These are phyloP conservation scores for Diorhabda elongata DNA, from an alignment of 1,140 invertebrate genomes.

Conservation along the genomic window DNA sequence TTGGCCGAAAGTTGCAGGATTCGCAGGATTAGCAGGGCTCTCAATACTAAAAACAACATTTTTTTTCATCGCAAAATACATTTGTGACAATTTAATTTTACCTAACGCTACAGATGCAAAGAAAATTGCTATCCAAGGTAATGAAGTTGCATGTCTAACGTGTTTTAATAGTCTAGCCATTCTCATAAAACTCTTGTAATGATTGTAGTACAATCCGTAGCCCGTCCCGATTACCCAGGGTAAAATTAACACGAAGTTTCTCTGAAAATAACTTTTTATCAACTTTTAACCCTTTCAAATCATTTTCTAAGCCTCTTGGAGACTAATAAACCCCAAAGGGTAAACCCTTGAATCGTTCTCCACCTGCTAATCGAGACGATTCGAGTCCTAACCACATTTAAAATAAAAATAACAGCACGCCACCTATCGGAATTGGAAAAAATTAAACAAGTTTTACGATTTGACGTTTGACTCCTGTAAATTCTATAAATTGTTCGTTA, in stretches of 20 bases:
- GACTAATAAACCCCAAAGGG: too few species aligned
- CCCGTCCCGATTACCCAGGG: conserved; percentile 26
- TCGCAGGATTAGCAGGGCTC: conserved; percentile 28
- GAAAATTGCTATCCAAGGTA: conserved; percentile 30
- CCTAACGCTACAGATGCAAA: conserved; percentile 25
- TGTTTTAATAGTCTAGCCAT: conserved; percentile 26
- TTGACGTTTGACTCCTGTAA: too few species aligned
- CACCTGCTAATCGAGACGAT: too few species aligned
- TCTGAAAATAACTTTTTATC: conserved; percentile 14
- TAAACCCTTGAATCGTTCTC: too few species aligned
- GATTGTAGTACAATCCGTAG: conserved; percentile 31
- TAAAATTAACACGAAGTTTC: conserved; percentile 28
- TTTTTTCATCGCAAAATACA: background rate
- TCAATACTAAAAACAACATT: conserved; percentile 26
- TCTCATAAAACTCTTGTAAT: conserved; percentile 26
- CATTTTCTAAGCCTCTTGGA: too few species aligned
- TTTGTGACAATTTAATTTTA: conserved; percentile 3
- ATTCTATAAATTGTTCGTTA: too few species aligned
- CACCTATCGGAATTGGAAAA: too few species aligned
- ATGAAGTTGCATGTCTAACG: conserved; percentile 21
- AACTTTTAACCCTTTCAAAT: too few species aligned
- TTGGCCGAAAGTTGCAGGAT: conserved; percentile 31
- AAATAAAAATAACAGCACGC: too few species aligned
- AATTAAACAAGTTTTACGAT: too few species aligned
- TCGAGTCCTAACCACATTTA: too few species aligned